Evolutionary conservation across 2,797 vertebrate species (phyloP).

Genomic region (Silurus lanzhouensis): DNA sequence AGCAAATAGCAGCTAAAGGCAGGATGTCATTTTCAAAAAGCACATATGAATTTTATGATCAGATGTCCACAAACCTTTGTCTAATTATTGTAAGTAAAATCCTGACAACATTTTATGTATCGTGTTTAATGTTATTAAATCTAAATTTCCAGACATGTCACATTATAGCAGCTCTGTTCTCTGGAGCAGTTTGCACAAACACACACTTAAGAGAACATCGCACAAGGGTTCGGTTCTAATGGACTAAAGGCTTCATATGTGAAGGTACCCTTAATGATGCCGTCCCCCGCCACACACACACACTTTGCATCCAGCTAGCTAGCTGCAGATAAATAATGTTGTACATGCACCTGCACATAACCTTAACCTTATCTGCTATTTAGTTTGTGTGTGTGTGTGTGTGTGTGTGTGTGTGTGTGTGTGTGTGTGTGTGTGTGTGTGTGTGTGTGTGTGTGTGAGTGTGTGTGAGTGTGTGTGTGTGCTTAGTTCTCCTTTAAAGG

Average conservation of each 20-base stretch:
- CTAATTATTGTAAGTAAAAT: too few species aligned
- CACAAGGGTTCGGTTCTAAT: neutral
- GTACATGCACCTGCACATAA: neutral
- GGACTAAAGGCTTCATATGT: neutral
- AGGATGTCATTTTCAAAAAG: too few species aligned
- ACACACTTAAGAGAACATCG: neutral
- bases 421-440: neutral
- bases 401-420: neutral
- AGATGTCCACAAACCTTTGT: too few species aligned
- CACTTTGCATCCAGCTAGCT: neutral
- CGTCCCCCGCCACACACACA: too few species aligned
- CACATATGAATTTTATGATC: too few species aligned
- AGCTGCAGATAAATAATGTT: neutral
- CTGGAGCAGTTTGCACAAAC: neutral
- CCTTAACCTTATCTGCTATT: neutral
- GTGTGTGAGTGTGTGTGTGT: neutral
- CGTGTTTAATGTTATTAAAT: neutral
- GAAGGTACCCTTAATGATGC: neutral
- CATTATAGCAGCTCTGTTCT: neutral
- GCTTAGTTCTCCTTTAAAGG: too few species aligned
- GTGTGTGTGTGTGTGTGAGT: neutral
- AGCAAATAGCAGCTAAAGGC: too few species aligned
- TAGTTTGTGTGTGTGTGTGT: neutral
- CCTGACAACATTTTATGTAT: neutral
- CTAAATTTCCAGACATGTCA: neutral